Conservation (phyloP, 1,140 invertebrate genomes). For the Ceratoteleas bidentatus region DNA sequence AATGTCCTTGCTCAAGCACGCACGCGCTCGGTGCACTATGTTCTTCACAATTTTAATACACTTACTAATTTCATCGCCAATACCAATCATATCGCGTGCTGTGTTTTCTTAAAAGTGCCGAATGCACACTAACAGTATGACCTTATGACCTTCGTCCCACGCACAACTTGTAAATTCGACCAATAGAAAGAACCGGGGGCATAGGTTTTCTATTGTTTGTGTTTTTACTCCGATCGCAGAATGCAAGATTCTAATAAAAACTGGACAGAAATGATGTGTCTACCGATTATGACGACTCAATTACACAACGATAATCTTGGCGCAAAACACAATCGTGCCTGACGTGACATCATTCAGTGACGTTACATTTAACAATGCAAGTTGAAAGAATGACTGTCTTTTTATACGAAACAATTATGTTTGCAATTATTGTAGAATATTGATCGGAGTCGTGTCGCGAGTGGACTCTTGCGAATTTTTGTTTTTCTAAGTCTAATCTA, state of each 20-base stretch:
- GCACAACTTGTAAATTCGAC: neutral
- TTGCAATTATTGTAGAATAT: neutral
- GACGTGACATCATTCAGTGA: constrained; percentile 28
- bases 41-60: constrained; percentile 1
- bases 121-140: neutral
- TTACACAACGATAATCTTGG: constrained; percentile 3
- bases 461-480: too few species aligned
- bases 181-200: neutral
- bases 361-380: constrained; percentile 26
- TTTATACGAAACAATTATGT: constrained; percentile 3
- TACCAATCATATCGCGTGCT: too few species aligned
- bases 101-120: too few species aligned
- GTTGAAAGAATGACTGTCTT: constrained; percentile 18
- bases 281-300: neutral
- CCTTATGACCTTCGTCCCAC: neutral
- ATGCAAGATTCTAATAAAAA: neutral
- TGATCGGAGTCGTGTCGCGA: too few species aligned
- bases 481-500: too few species aligned
- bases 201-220: too few species aligned
- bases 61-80: neutral
- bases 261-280: neutral
- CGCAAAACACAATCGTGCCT: constrained; percentile 20
- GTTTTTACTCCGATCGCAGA: neutral
- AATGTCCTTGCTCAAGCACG: neutral
- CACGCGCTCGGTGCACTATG: neutral